Conservation (phyloP, 1,140 invertebrate species). For the Temnothorax longispinosus region DNA sequence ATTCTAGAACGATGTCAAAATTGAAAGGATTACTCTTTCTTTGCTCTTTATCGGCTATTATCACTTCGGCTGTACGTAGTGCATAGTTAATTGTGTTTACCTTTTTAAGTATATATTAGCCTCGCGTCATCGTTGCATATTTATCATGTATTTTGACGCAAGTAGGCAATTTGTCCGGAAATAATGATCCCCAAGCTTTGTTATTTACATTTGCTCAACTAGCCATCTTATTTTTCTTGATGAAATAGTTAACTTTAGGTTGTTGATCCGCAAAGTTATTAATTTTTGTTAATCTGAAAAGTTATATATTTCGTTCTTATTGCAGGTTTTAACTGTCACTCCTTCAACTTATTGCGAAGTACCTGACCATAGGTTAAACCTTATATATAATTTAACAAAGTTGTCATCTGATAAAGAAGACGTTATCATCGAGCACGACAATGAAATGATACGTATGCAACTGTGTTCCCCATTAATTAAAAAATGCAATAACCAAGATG, state of each 20-base stretch:
- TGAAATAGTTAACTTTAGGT: background rate
- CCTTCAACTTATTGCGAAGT: conserved; percentile 30
- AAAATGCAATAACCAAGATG: conserved; percentile 73
- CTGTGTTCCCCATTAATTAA: conserved; percentile 75
- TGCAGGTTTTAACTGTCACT: conserved; percentile 10
- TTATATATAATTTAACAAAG: conserved; percentile 67
- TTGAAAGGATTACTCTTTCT: conserved; percentile 53
- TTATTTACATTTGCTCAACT: conserved; percentile 33
- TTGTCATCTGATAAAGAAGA: conserved; percentile 67
- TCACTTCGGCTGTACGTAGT: conserved; percentile 62
- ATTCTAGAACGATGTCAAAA: conserved; percentile 60
- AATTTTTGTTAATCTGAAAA: background rate
- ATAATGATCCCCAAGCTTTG: background rate
- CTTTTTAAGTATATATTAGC: background rate
- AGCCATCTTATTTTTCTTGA: background rate
- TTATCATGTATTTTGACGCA: conserved; percentile 13
- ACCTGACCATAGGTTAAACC: background rate
- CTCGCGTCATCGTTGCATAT: background rate
- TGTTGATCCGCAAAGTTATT: background rate
- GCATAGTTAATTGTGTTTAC: background rate
- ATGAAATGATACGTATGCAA: conserved; percentile 73
- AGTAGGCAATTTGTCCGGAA: background rate
- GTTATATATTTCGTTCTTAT: background rate
- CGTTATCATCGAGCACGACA: conserved; percentile 54
- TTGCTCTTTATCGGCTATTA: conserved; percentile 34